Evolutionary conservation across 1,140 invertebrate genomes (phyloP).

Genomic region (Drosophila pseudoananassae): DNA sequence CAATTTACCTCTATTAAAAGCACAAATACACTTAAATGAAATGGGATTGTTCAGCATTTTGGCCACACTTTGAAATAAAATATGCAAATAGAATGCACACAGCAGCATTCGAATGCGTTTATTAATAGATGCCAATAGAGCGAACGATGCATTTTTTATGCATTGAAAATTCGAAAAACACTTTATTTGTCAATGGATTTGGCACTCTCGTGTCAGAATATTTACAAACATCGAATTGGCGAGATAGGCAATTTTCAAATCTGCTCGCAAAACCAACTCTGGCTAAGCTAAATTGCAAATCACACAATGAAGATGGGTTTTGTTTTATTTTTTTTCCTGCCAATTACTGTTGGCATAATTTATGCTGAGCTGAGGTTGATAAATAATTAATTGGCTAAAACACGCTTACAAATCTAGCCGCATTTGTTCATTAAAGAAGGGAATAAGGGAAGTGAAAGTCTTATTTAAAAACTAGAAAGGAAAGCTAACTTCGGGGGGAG

Average conservation of each 20-base stretch:
- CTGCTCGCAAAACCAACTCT: constrained; percentile 27
- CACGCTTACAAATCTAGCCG: constrained; percentile 55
- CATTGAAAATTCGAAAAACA: constrained; percentile 54
- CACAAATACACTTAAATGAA: constrained; percentile 8
- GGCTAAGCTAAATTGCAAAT: constrained; percentile 67
- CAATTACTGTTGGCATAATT: constrained; percentile 59
- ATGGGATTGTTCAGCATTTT: constrained; percentile 20
- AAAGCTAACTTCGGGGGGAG: too few relatives aligned
- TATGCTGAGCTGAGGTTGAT: constrained; percentile 53
- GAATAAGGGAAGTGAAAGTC: constrained; percentile 1
- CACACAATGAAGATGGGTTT: constrained; percentile 52
- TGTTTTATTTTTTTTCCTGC: constrained; percentile 8
- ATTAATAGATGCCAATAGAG: constrained; percentile 66
- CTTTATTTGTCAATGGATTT: constrained; percentile 55
- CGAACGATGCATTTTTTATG: constrained; percentile 51
- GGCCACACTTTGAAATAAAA: constrained; percentile 52
- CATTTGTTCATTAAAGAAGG: constrained; percentile 68
- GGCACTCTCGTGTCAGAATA: constrained; percentile 30
- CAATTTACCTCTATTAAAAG: constrained; percentile 6
- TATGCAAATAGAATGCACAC: constrained; percentile 64
- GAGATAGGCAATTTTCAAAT: constrained; percentile 44
- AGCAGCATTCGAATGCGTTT: constrained; percentile 67
- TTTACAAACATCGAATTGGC: constrained; percentile 43
- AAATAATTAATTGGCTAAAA: constrained; percentile 59
- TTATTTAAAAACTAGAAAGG: too few relatives aligned